Base-by-base conservation (phyloP, 1,140 invertebrate species). In the Trichonephila clavipes region DNA sequence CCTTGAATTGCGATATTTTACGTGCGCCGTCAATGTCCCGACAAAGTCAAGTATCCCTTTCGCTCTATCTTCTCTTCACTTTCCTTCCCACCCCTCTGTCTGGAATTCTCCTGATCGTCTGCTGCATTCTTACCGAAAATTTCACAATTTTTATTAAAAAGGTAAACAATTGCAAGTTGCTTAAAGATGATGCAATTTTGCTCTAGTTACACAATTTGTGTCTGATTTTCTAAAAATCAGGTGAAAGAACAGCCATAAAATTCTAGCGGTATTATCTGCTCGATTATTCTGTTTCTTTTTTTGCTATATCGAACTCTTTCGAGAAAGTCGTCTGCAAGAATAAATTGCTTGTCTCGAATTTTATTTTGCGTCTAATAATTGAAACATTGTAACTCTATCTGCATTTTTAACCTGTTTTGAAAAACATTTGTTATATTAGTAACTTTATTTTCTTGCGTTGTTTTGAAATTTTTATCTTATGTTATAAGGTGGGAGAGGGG, bases 11-110 rank as follows among this genome's bases (percentile, higher is more conserved):
- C 12, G 83, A 85, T 85, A 85, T 85, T n/a, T 58, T 85, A 77
- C 72, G 83, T 85, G 83, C 58, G 51, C 34, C 83, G 58, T 61
- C 83, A 24, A 85, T 51, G 83, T 85, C 83, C 83, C 83, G 83
- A 85, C 83, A 85, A 85, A 85, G 83, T 85, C 83, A 85, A 85
- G 83, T 85, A 85, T 85, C 58, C 83, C 58, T 59, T 51, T 85
- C 83, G 44, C 28, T 85, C 83, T 61, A 24, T 85, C 83, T 51
- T 61, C 21, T 19, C 72, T 34, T 34, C 21, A 51, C 40, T 40
- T 28, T n/a, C 40, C 44, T 34, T 24, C 24, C n/a, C 66, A n/a
- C 66, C 24, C 12, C 19, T 16, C 83, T 85, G 83, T 85, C 83
- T 85, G 83, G 82, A 85, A 85, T 34, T 85, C 18, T 85, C 51